Base-by-base conservation (phyloP, 1,140 invertebrate species). In the Procambarus clarkii region DNA sequence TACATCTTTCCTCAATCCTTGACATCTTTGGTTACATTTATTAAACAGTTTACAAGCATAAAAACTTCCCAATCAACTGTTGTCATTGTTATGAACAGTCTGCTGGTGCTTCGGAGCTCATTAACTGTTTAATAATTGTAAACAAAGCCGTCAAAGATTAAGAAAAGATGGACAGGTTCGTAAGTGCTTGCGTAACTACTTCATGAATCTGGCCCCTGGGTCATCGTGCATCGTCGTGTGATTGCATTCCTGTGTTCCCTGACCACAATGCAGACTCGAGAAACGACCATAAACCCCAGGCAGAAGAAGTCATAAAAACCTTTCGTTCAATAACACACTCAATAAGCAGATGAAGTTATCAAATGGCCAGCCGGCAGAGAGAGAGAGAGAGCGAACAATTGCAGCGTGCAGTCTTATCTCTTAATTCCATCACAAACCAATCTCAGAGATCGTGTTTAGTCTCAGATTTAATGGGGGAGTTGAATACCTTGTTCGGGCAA, bases 371-470 rank as follows among this genome's bases (percentile, higher is more conserved):
- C 82, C 60, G 50, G 50, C 8, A 9, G 54, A 50, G n/a, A 34
- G 34, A 50, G n/a, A 34, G 34, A 69, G 15, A 64, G 34, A 9
- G 69, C 84, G 18, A 5, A 64, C 76, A 24, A 15, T 76, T 64
- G 76, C 76, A 34, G 11, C 54, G 48, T 58, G 46, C 79, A 90
- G 79, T 85, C 82, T 91, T 91, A 91, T 91, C 89, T 78, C 34
- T 86, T 85, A 91, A 91, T 91, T 91, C 89, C 80, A 91, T 91
- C 89, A 91, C 89, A 86, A 86, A 79, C 82, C 60, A 79, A 91
- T 86, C 83, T 91, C n/a, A 69, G 82, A 84, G 82, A 91, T 91
- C 82, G 89, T 91, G 89, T 85, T 85, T 54, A 71, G 82, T 91
- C 64, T 78, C 89, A 84, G 89, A 69, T 91, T 91, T 91, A 91